A percentile compares a stretch with the other conserved stretches of the same genome.
Evolutionary conservation across 2,888 invertebrate genomes (phyloP).

Genomic region (Oligia latruncula): DNA sequence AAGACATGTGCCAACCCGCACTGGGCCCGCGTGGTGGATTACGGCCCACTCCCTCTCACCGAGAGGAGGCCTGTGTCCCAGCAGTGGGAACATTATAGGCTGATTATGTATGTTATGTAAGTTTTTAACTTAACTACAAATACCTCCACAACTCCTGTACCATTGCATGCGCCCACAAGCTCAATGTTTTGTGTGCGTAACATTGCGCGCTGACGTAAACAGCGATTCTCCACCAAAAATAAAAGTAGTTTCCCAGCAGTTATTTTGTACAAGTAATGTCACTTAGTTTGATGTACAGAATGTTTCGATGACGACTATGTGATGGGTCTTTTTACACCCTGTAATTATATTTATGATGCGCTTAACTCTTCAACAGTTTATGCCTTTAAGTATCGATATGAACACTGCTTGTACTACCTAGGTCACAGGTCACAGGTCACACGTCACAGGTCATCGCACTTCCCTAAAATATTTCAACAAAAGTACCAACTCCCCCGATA

Average conservation of each 20-base stretch:
- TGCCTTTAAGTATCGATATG: not conserved
- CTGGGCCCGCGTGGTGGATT: no score
- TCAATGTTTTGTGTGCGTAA: no score
- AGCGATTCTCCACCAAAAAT: not conserved
- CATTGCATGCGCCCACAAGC: not conserved
- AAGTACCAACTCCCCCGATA: not conserved
- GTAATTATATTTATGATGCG: not conserved
- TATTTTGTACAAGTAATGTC: not conserved
- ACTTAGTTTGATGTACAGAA: not conserved
- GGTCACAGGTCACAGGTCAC: no score
- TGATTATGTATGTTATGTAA: no score
- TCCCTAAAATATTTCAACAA: not conserved
- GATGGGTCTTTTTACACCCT: no score
- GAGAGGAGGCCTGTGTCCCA: no score
- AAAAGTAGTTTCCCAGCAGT: not conserved
- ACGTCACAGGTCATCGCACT: not conserved
- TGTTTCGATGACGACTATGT: not conserved
- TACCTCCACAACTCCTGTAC: not conserved
- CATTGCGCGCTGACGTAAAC: not conserved
- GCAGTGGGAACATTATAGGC: no score
- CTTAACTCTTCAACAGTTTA: not conserved
- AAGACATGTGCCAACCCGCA: no score
- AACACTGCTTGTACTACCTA: not conserved
- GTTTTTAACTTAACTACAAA: no score
- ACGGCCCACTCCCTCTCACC: no score